Percentiles rank a stretch among this genome's conserved stretches.
Evolutionary conservation across 2,888 invertebrate species (phyloP).

Genomic region (Flabesymbios commensalis): DNA sequence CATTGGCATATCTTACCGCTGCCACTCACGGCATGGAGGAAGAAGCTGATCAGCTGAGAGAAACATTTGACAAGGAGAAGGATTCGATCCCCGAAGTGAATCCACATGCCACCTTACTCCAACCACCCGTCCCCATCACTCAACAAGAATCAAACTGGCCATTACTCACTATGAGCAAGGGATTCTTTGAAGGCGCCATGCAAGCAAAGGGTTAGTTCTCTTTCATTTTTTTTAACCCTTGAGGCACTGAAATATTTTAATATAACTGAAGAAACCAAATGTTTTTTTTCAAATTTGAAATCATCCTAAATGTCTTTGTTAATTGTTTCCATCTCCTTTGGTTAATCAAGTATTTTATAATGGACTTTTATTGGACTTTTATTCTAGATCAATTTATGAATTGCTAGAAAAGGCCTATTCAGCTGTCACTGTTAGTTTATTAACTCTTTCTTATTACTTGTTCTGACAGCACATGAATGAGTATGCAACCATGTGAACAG

Average conservation of each 20-base stretch:
- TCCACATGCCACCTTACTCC: conserved; percentile 75
- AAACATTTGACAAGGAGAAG: conserved; percentile 69
- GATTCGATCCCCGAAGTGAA: conserved; percentile 72
- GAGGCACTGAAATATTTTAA: no score
- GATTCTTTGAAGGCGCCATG: conserved; percentile 62
- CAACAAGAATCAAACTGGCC: conserved; percentile 97
- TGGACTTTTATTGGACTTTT: no score
- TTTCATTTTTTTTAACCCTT: no score
- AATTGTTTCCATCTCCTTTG: no score
- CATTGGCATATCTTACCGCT: conserved; percentile 90
- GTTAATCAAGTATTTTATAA: no score
- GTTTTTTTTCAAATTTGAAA: no score
- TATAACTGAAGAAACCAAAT: no score
- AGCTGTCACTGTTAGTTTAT: no score
- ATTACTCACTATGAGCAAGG: conserved; percentile 84
- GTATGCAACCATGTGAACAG: no score
- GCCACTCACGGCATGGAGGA: conserved; percentile 85
- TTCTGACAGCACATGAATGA: not conserved
- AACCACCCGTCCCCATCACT: conserved; percentile 87
- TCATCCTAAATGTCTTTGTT: no score
- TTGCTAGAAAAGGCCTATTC: no score
- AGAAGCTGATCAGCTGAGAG: conserved; percentile 73
- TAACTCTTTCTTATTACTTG: not conserved
- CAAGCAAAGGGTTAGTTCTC: conserved; percentile 25
- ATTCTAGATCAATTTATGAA: no score